A percentile compares a stretch with the other conserved stretches of the same genome.
These are phyloP conservation scores for Tauraco erythrolophus DNA, from an alignment of 2,113 vertebrate genomes.

Conservation along the genomic window DNA sequence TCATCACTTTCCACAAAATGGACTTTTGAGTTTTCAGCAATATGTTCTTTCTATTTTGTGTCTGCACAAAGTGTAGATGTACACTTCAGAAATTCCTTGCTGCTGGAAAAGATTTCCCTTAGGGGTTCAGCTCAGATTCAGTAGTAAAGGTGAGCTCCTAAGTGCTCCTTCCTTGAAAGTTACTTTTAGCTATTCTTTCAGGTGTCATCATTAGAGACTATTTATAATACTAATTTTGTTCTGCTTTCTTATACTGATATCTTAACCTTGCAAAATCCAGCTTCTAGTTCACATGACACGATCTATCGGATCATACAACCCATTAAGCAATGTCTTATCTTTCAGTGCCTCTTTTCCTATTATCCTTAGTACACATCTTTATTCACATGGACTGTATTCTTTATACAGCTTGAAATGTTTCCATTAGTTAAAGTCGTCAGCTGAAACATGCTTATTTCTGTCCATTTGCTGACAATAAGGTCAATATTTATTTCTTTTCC, in stretches of 20 bases:
- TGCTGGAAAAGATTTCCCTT: not conserved
- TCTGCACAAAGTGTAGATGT: not conserved
- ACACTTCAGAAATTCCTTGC: not conserved
- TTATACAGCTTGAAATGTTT: not conserved
- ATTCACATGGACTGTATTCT: not conserved
- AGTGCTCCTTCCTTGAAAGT: not conserved
- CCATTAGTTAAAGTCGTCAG: not conserved
- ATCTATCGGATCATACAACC: slow-evolving; percentile 18
- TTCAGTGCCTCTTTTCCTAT: slow-evolving; percentile 29
- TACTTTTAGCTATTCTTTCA: not conserved
- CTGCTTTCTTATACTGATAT: not conserved
- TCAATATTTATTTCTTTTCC: not conserved
- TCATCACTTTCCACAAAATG: not conserved
- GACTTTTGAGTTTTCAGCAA: not conserved
- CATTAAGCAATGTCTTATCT: slow-evolving; percentile 46
- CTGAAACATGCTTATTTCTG: not conserved
- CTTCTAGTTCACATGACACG: not conserved
- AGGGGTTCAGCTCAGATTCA: not conserved
- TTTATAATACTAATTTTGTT: not conserved
- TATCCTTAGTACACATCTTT: not conserved
- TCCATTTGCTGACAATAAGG: not conserved
- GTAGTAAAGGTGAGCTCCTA: not conserved
- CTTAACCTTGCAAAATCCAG: slow-evolving; percentile 31
- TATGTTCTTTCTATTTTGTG: not conserved
- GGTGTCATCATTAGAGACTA: not conserved